Evolutionary conservation across 1,140 invertebrate species (phyloP), one percentile per base, ranked within the genome.

Genomic region (Stegodyphus dumicola): DNA sequence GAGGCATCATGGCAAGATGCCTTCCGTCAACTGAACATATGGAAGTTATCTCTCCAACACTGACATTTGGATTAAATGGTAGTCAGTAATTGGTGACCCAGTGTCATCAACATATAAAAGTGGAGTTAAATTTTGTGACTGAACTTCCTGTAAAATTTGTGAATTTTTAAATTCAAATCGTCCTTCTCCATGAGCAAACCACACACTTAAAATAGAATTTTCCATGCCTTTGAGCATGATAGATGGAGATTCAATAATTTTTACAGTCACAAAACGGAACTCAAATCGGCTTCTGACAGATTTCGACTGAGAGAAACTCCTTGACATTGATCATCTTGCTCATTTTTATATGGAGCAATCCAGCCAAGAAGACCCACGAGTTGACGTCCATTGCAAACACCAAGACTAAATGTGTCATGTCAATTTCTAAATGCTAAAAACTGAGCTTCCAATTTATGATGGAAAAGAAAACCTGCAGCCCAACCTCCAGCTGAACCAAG

Each of bases 311-410:
- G 90, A 65, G 95, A 93, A 81, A 98, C 92, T 71, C 95, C 93
- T 7, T 92, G 92, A 18, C 52, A 66, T 48, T 73, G 74, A 66
- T 51, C 83, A 51, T 65, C 56, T n/a, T 74, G 33, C 51, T 74
- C 87, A 56, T 86, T 73, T 53, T 52, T 17, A 48, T 6, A 9
- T 7, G 87, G 85, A n/a, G 89, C 90, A 49, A 93, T 89, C 92
- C 92, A 93, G 6, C 92, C 92, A 7, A 93, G 88, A 13, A 98
- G 90, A 51, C 94, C 95, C 95, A 99, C 96, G 65, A 99, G 90
- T 89, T 99, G 98, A 89, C 98, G 99, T 1, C 98, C 98, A 91
- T 99, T 99, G 89, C 98, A 99, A 10, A 99, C 96, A 65, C 98
- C 98, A 69, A 99, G 93, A 87, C 97, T 98, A 90, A 99, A 99